Percentiles rank a stretch among this genome's conserved stretches.
These are phyloP conservation scores for Serinus canaria DNA, from an alignment of 2,113 vertebrate species.

Conservation along the genomic window DNA sequence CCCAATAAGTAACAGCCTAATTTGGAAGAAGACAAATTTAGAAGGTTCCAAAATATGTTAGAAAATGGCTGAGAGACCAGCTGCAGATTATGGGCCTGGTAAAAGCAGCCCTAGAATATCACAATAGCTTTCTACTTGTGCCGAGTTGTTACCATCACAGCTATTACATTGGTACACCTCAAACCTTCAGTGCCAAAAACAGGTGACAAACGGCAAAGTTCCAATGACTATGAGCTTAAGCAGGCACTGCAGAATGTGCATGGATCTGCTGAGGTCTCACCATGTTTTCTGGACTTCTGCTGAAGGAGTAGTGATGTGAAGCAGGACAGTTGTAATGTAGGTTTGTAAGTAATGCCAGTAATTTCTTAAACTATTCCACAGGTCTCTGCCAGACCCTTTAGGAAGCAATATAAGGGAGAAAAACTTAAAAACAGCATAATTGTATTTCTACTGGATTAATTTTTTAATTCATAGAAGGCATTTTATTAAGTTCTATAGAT, in stretches of 20 bases:
- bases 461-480: background rate
- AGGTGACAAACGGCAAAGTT: background rate
- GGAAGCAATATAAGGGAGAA: background rate
- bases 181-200: background rate
- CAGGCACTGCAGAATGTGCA: background rate
- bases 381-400: background rate
- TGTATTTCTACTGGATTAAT: background rate
- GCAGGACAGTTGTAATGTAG: background rate
- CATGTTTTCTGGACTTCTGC: background rate
- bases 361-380: background rate
- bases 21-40: background rate
- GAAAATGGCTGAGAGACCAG: background rate
- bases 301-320: background rate
- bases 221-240: background rate
- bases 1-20: background rate
- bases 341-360: background rate
- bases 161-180: accelerated
- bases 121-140: background rate
- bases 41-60: background rate
- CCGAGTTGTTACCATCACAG: accelerated
- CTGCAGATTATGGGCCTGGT: background rate
- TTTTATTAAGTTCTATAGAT: background rate
- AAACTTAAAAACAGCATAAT: background rate
- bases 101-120: background rate
- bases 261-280: background rate